Base-by-base conservation (phyloP, 2,797 vertebrate species). In the Malacoraja senta region DNA sequence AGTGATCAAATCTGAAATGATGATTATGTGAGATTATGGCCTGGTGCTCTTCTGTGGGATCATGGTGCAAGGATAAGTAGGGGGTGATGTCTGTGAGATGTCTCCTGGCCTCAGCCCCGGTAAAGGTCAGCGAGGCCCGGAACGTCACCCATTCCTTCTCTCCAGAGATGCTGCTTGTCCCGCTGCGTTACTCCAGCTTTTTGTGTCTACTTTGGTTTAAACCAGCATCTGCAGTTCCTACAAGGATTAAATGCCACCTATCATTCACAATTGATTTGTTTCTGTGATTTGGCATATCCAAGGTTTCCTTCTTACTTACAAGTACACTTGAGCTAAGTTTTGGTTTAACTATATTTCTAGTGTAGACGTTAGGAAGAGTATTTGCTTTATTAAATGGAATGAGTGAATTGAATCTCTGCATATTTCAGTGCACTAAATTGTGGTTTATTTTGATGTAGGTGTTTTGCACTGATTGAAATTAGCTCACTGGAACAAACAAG, bases 401-500 rank as follows among this genome's bases (percentile, higher is more conserved):
- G 21, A 72, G 65, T 29, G 61, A 91, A 44, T 74, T 91, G 65
- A 74, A 91, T 91, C 13, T 44, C 68, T 74, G 32, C 3, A 44
- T 91, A 74, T 12, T 77, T 63, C 2, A 72, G 63, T 91, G n/a
- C 29, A 38, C 53, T 92, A 53, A 15, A 92, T 92, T 76, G 63
- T 53, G 35, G 26, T 44, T 29, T 93, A 0, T 94, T 93, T 94
- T 2, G 94, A 8, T 76, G 78, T 95, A 99, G 99, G 93, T 99
- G 99, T 95, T 99, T 99, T 95, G 98, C 98, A 72, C 97, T 99
- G 93, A 99, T 99, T 95, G 99, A 99, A 95, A 99, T 98, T 96
- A 99, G 99, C 95, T 98, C 98, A 2, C 95, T 99, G 94, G 98
- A 99, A 94, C 98, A 99, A 96, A 99, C 99, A 0, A 97, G 98